Base-by-base conservation (phyloP, 1,140 invertebrate genomes). In the Palaemon carinicauda region DNA sequence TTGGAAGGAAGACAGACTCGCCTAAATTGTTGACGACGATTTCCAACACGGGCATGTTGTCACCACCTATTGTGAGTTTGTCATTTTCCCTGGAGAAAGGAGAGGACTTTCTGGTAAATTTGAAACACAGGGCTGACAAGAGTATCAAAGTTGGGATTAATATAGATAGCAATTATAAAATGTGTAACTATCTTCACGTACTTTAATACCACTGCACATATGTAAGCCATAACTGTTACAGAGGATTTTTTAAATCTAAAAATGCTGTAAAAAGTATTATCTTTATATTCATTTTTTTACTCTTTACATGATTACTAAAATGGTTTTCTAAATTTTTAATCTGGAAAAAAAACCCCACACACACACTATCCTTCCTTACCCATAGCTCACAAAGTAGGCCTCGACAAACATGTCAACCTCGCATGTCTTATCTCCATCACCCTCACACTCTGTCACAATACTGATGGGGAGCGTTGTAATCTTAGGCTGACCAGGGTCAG, bases 1-100 rank as follows among this genome's bases (percentile, higher is more conserved):
- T 82, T 12, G 80, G 80, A 1, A 73, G 80, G 52, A 82, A 82
- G n/a, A 73, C 80, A 14, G 80, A 69, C 54, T 82, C 80, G 10
- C 80, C 80, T 17, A 21, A 12, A n/a, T 82, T 82, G 69, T 10
- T 29, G 4, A 82, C 69, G 1, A 19, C 24, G 17, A 82, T 51
- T 54, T 51, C n/a, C 41, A 82, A 7, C 9, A 54, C 27, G 1
- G 69, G 80, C 24, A 54, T 82, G 69, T 74, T 74, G n/a, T 74
- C 80, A 4, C 50, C 52, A 54, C 80, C 80, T 31, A 82, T 82
- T 17, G 74, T 29, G 7, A 82, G 53, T 3, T n/a, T 74, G 7
- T 73, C 50, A 5, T 19, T 51, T 21, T 10, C 21, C 5, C 80
- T 82, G 80, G 17, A 29, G 4, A 74, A 56, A 24, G 3, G 24